These are phyloP conservation scores for Pseudochromis fuscus DNA, from an alignment of 2,797 vertebrate species.

Conservation along the genomic window DNA sequence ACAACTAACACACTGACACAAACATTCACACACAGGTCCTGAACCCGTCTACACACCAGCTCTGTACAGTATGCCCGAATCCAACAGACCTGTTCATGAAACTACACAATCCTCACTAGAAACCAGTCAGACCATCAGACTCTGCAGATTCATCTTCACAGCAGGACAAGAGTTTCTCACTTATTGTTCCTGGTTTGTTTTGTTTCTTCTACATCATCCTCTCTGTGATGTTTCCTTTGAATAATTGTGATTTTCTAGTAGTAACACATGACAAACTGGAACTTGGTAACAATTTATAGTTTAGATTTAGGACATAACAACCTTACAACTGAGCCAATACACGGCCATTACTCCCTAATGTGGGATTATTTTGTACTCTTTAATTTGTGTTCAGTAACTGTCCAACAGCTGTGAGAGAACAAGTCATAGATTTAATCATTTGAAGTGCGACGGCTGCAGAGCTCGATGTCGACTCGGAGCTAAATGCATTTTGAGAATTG, in stretches of 20 bases:
- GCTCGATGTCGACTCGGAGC: not conserved
- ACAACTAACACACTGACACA: not conserved
- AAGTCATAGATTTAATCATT: conserved; percentile 8
- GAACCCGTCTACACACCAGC: not conserved
- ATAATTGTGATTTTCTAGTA: too few species aligned
- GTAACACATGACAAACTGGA: not conserved
- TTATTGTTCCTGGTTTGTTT: too few species aligned
- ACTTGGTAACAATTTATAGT: not conserved
- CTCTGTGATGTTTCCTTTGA: not conserved
- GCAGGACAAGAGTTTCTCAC: not conserved
- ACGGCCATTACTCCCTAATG: not conserved
- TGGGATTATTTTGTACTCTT: not conserved
- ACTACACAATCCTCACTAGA: too few species aligned
- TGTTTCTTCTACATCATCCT: not conserved
- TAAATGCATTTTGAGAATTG: conserved; percentile 45
- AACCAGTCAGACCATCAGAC: too few species aligned
- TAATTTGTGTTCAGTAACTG: not conserved
- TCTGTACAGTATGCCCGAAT: not conserved
- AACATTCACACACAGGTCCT: not conserved
- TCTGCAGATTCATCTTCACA: too few species aligned
- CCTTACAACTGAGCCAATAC: not conserved
- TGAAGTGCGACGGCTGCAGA: not conserved
- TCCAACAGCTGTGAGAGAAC: conserved; percentile 6
- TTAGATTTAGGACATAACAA: not conserved
- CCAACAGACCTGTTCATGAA: not conserved